A percentile compares a stretch with the other conserved stretches of the same genome.
phyloP scores from a whole-genome alignment of 2,888 invertebrate species.

The Pinctada fucata region DNA sequence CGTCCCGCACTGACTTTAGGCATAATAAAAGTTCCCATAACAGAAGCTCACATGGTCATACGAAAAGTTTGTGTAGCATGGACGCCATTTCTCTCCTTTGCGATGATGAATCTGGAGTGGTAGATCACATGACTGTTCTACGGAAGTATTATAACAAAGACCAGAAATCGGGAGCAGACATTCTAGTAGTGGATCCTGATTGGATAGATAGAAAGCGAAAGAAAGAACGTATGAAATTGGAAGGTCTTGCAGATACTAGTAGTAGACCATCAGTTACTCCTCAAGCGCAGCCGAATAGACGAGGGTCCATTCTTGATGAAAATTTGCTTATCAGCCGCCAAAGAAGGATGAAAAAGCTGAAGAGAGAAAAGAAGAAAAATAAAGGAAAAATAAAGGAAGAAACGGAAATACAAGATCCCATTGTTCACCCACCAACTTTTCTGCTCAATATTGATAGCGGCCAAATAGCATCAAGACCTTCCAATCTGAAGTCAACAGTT shows the following conservation, averaged over 20 bases:
- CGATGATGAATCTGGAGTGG: constrained; percentile 19
- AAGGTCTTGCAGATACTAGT: not conserved
- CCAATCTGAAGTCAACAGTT: not conserved
- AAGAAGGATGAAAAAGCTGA: not conserved
- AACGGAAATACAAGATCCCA: not conserved
- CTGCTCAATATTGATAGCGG: not conserved
- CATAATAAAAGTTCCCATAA: constrained; percentile 31
- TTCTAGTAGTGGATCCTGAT: not conserved
- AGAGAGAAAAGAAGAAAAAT: not conserved
- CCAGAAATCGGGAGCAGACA: not conserved
- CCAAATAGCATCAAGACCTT: not conserved
- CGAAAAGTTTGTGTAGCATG: constrained; percentile 30
- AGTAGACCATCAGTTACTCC: not conserved
- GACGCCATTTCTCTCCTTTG: constrained; percentile 35
- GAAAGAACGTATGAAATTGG: not conserved
- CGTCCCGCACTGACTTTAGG: constrained; percentile 18
- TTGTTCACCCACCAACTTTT: not conserved
- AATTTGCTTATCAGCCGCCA: not conserved
- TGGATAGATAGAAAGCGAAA: not conserved
- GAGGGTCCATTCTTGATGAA: not conserved
- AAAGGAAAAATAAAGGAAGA: not conserved
- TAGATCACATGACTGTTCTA: not conserved
- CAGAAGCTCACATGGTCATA: constrained; percentile 8
- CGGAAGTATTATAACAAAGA: not conserved
- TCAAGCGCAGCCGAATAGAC: not conserved